phyloP scores from a whole-genome alignment of 1,140 invertebrate species.

The Aphelinus atriplicis region DNA sequence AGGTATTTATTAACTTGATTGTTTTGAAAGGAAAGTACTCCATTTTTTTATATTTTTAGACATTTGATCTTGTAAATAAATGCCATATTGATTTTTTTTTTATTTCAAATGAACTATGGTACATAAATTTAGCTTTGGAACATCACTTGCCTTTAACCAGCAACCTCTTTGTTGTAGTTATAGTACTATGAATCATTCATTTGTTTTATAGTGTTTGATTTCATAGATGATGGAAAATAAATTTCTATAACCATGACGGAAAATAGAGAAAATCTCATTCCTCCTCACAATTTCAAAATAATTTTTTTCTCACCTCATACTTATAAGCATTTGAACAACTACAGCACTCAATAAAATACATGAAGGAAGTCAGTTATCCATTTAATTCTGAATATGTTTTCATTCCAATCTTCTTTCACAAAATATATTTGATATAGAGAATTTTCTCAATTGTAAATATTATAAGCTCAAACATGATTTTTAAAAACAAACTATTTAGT shows the following conservation, averaged over 20 bases:
- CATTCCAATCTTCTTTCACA: not conserved
- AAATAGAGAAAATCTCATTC: conserved; percentile 20
- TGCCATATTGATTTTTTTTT: not conserved
- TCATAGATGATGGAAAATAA: not conserved
- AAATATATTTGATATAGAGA: too few species aligned
- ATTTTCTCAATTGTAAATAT: too few species aligned
- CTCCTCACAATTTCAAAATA: not conserved
- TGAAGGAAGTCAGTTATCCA: conserved; percentile 12
- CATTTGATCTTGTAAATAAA: conserved; percentile 12
- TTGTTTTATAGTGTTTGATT: conserved; percentile 10
- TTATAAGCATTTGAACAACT: conserved; percentile 10
- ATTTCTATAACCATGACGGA: not conserved
- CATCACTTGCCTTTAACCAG: conserved; percentile 15
- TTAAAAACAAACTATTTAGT: too few species aligned
- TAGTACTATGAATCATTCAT: conserved; percentile 2
- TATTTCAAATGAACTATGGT: not conserved
- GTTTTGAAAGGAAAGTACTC: not conserved
- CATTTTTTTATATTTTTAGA: not conserved
- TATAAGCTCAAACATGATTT: too few species aligned
- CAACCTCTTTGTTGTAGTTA: not conserved
- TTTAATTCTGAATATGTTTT: conserved; percentile 11
- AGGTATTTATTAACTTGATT: conserved; percentile 32
- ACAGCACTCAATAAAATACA: not conserved
- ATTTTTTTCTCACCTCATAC: not conserved
- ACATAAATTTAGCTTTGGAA: conserved; percentile 11